A percentile compares a stretch with the other conserved stretches of the same genome.
These are phyloP conservation scores for Orientallactaga sibirica DNA, from an alignment of 2,797 vertebrate genomes.

Conservation along the genomic window DNA sequence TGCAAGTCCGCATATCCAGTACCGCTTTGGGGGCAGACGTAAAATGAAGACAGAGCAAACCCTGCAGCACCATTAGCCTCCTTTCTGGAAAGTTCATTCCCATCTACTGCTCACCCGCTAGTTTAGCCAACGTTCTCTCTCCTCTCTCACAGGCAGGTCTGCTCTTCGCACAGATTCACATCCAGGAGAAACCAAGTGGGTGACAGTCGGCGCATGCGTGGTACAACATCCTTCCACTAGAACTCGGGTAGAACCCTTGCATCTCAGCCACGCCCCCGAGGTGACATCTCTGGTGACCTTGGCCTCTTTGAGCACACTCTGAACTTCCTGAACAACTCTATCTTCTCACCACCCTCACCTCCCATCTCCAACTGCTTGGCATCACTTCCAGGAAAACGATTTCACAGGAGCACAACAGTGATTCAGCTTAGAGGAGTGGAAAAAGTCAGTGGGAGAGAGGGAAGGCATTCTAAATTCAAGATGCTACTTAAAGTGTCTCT, in stretches of 20 bases:
- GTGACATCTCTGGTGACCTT: not conserved
- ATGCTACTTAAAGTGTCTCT: not conserved
- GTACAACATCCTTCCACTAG: not conserved
- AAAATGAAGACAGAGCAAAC: not conserved
- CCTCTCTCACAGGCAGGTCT: too few species aligned
- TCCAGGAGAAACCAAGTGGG: not conserved
- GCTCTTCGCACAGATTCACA: not conserved
- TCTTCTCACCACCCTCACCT: too few species aligned
- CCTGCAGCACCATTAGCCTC: too few species aligned
- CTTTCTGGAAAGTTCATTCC: not conserved
- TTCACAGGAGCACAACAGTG: not conserved
- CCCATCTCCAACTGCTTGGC: not conserved
- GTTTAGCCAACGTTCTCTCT: not conserved
- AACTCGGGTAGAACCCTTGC: not conserved
- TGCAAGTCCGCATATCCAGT: not conserved
- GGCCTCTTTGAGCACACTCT: not conserved
- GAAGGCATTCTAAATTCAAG: not conserved
- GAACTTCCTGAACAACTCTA: too few species aligned
- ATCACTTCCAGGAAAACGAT: not conserved
- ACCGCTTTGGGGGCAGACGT: not conserved
- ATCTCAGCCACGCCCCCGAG: not conserved
- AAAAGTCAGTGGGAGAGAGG: not conserved
- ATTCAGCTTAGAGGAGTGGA: not conserved
- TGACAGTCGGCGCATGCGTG: not conserved
- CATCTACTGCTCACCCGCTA: accelerated